A percentile compares a stretch with the other conserved stretches of the same genome.
phyloP scores from a whole-genome alignment of 2,113 vertebrate species.

The Nesoenas mayeri region DNA sequence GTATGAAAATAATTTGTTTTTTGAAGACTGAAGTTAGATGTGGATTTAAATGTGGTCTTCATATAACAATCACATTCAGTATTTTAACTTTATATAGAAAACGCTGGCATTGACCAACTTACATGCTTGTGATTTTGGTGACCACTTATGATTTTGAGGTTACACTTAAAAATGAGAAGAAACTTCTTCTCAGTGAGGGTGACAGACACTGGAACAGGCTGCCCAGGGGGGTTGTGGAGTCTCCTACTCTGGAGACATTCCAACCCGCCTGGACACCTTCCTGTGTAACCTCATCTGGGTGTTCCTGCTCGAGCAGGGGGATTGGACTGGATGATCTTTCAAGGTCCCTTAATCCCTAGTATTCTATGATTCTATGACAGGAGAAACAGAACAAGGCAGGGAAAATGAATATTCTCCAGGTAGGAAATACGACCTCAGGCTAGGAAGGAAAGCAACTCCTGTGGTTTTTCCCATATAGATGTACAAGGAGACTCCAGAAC shows the following conservation, averaged over 20 bases:
- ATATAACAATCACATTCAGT: neutral
- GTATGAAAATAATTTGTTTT: neutral
- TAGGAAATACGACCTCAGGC: neutral
- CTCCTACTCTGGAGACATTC: too few species aligned
- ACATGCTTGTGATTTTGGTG: neutral
- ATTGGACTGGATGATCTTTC: too few species aligned
- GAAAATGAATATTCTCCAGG: neutral
- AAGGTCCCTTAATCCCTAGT: too few species aligned
- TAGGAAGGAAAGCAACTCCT: neutral
- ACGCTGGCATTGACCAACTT: neutral
- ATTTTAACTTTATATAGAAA: neutral
- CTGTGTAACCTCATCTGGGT: too few species aligned
- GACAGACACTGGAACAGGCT: too few species aligned
- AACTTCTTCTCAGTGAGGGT: too few species aligned
- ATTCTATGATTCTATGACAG: too few species aligned
- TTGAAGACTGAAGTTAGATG: neutral
- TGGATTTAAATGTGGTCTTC: neutral
- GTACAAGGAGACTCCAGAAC: neutral
- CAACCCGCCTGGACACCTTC: too few species aligned
- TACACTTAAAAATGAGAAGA: too few species aligned
- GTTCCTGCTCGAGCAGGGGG: too few species aligned
- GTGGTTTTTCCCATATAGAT: accelerated
- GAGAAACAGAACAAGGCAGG: neutral
- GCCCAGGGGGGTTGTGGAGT: too few species aligned
- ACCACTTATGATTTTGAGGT: too few species aligned